Percentiles rank a stretch among this genome's conserved stretches.
Conservation (phyloP, 2,888 invertebrate species). For the Torymus tubicola region DNA sequence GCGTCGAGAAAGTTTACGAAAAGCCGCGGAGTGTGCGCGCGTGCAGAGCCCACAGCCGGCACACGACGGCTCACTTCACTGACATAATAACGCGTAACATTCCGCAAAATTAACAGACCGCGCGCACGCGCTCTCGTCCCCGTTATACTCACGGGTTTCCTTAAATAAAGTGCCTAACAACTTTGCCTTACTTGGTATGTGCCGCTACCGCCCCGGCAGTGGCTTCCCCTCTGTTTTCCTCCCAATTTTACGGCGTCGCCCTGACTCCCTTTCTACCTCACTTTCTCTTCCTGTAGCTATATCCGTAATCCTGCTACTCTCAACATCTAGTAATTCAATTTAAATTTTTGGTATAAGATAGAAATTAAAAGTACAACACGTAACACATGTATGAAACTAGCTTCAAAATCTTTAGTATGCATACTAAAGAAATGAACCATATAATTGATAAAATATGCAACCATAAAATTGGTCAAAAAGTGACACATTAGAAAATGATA, state of each 20-base stretch:
- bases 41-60: constrained; percentile 46
- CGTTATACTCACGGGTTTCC: constrained; percentile 52
- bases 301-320: no score
- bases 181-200: constrained; percentile 18
- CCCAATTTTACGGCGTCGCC: constrained; percentile 34
- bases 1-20: constrained; percentile 62
- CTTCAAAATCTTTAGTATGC: background rate
- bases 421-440: background rate
- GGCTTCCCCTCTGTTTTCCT: constrained; percentile 31
- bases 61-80: constrained; percentile 59
- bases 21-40: constrained; percentile 49
- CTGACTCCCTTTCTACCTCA: no score
- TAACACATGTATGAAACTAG: background rate
- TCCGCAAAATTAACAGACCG: constrained; percentile 57
- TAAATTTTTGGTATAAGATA: constrained; percentile 33
- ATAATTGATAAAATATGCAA: no score
- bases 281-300: no score
- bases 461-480: no score
- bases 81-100: constrained; percentile 62
- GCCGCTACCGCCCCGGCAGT: background rate
- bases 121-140: constrained; percentile 24
- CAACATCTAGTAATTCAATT: constrained; percentile 20
- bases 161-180: constrained; percentile 59
- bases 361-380: constrained; percentile 3
- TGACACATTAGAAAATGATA: no score